Evolutionary conservation across 2,888 invertebrate species (phyloP), one percentile per base, ranked within the genome.

Genomic region (Cosmopolites sordidus): DNA sequence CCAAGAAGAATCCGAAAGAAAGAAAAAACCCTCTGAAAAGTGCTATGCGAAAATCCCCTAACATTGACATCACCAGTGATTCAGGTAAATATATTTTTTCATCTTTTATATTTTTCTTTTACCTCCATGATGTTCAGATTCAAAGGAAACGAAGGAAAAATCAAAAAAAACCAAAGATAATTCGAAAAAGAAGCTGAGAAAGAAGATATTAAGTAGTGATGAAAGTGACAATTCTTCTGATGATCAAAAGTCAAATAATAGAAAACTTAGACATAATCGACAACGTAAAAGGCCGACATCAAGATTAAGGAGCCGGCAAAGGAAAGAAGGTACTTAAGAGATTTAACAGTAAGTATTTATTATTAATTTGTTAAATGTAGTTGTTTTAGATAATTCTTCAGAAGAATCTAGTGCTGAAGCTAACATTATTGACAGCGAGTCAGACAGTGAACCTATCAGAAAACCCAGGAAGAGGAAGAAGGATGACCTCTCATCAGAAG

Each of bases 1-100:
- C 58, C n/a, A 54, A 56, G 43, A 61, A 58, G 43, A 42, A 37
- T 43, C 39, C 51, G 16, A 55, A 60, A 44, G 43, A 50, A 29
- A 57, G 40, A 6, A 2, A 37, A 5, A 43, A 33, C 15, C 49
- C 48, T 1, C 22, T 56, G 15, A 56, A 56, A 27, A 52, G 56
- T 39, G 56, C 48, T 30, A 39, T 56, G 38, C 37, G 56, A 11
- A 55, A 55, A 16, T 27, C 48, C 1, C 12, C 33, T 14, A 14
- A 40, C 1, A 22, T 6, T 40, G 27, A 27, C 5, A 17, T 42
- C 33, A 38, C 47, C 8, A 48, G 53, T 39, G 48, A 48, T 39
- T 53, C 53, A 27, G 51, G 51, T 52, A 15, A 39, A 43, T 14
- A 42, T 16, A 42, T 16, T 33, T 12, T 33, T 33, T 33, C 33